phyloP scores from a whole-genome alignment of 2,113 vertebrate genomes.

The Pluvialis apricaria region DNA sequence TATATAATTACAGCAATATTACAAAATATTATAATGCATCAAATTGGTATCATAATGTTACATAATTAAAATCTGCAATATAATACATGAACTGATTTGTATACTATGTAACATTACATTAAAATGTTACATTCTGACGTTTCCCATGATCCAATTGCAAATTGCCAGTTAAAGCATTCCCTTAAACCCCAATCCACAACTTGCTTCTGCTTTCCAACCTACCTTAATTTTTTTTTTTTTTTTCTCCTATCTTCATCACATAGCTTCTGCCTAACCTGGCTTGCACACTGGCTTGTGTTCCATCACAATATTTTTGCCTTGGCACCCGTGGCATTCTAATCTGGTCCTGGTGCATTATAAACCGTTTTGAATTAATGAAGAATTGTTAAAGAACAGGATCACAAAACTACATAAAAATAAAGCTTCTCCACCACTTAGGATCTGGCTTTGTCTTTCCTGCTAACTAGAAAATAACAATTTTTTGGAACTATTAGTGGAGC shows the following conservation, averaged over 20 bases:
- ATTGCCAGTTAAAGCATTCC: not conserved
- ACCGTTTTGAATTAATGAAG: not conserved
- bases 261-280: not conserved
- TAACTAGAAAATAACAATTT: conserved; percentile 1
- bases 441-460: not conserved
- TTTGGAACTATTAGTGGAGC: not conserved
- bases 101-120: not conserved
- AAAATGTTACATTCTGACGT: not conserved
- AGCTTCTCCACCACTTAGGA: not conserved
- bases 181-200: not conserved
- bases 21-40: conserved; percentile 3
- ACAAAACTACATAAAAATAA: not conserved
- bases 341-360: not conserved
- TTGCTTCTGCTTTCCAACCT: not conserved
- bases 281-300: not conserved
- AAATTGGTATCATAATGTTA: not conserved
- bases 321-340: not conserved
- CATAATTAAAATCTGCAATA: not conserved
- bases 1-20: conserved; percentile 29
- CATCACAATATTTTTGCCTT: not conserved
- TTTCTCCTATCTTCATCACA: not conserved
- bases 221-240: not conserved
- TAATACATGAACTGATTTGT: not conserved
- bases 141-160: not conserved
- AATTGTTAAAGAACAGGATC: not conserved